Base-by-base conservation (phyloP, 2,113 vertebrate genomes). In the Onychostoma macrolepis region DNA sequence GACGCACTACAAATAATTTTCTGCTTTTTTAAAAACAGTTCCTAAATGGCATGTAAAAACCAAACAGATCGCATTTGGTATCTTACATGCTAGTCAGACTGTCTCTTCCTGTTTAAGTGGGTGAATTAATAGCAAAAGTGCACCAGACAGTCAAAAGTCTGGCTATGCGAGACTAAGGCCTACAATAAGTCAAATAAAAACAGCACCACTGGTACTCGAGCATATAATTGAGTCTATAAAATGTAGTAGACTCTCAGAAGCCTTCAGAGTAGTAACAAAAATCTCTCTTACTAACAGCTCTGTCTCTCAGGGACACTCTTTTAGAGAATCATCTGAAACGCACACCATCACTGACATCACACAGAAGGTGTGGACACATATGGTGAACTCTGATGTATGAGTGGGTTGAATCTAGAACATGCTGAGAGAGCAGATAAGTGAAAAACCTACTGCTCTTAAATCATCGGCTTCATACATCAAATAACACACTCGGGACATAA, bases 251-350 rank as follows among this genome's bases (percentile, higher is more conserved):
- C 58, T 65, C 38, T 45, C 80, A 26, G 56, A 80, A 6, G 50
- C 33, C 56, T 67, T 30, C 24, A n/a, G 53, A 61, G 36, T 26
- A 26, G 79, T 43, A 75, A 75, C 36, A 63, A 17, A 48, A 48
- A 82, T 41, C 63, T 82, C 38, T 82, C 33, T 76, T 75, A 81
- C 67, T 38, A 87, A 85, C 83, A 83, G 61, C 72, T 50, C 77
- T 82, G 78, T 17, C 76, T 78, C 76, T 33, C 45, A 53, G 76
- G 74, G 50, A 53, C 71, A 71, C 15, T 75, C 45, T 12, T 38
- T 76, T 21, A n/a, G 30, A 33, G 65, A 77, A 33, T 33, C 30
- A 30, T 80, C 38, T 33, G 48, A 69, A 76, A 83, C 21, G 5
- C 21, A 69, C 72, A 45, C 41, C 71, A 38, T 63, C 45, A 36